phyloP scores from a whole-genome alignment of 2,113 vertebrate genomes.

The Nesogale talazaci region DNA sequence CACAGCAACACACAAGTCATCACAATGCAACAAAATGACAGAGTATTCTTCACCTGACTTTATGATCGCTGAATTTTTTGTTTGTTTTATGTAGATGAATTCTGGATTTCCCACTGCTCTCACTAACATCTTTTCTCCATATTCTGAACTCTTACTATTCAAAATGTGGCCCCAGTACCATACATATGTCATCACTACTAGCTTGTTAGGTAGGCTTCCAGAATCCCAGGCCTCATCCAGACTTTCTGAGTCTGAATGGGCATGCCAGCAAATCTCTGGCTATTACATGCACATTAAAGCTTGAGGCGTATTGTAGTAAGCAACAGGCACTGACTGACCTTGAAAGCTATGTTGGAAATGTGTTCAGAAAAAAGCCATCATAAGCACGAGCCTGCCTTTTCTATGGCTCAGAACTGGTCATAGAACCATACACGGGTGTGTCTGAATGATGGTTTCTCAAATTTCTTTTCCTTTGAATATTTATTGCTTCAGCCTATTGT shows the following conservation, averaged over 20 bases:
- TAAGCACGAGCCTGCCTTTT: background rate
- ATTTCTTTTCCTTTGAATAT: background rate
- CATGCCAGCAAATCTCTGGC: background rate
- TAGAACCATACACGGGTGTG: background rate
- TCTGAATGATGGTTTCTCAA: conserved; percentile 16
- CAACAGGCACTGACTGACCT: accelerated
- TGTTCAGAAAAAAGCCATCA: background rate
- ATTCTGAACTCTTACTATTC: background rate
- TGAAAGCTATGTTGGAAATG: background rate
- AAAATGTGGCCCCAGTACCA: background rate
- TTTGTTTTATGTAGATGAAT: background rate
- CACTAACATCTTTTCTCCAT: background rate
- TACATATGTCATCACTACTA: background rate
- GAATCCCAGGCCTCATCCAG: background rate
- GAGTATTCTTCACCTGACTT: background rate
- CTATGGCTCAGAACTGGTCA: background rate
- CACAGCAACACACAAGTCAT: no score
- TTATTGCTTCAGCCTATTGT: background rate
- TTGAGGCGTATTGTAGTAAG: background rate
- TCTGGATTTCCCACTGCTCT: background rate
- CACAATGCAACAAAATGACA: no score
- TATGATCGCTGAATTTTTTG: background rate
- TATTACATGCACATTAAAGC: background rate
- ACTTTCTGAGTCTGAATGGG: background rate
- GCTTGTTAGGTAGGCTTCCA: background rate